Evolutionary conservation across 2,113 vertebrate species (phyloP).

Genomic region (Columbina picui): DNA sequence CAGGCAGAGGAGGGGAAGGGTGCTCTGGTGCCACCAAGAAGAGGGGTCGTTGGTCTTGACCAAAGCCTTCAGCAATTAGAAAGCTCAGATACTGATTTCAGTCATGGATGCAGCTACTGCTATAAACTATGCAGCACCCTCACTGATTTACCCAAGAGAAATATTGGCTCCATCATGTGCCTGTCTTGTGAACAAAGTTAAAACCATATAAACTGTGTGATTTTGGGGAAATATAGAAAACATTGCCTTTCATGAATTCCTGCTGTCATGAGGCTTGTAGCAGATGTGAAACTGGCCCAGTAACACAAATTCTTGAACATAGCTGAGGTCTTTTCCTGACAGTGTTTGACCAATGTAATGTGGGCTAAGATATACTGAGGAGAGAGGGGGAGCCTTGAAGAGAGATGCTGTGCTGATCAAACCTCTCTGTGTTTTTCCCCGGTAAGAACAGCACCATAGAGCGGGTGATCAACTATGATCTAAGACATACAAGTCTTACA

Average conservation of each 20-base stretch:
- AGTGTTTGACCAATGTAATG: not conserved
- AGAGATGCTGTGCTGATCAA: not conserved
- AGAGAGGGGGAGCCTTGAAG: not conserved
- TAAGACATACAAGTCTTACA: not conserved
- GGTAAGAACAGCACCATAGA: not conserved
- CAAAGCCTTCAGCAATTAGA: not conserved
- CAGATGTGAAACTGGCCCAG: not conserved
- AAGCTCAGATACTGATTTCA: not conserved
- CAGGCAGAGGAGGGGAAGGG: not conserved
- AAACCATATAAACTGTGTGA: not conserved
- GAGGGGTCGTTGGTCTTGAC: not conserved
- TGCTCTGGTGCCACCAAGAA: not conserved
- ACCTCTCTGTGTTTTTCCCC: not conserved
- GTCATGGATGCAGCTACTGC: not conserved
- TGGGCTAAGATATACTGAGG: not conserved
- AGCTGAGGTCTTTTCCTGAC: not conserved
- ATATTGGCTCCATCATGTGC: not conserved
- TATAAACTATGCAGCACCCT: not conserved
- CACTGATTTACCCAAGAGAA: fast-evolving
- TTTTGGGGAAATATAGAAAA: not conserved
- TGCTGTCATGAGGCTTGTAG: not conserved
- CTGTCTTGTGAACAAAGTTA: not conserved
- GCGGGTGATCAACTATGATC: not conserved
- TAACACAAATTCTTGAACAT: not conserved
- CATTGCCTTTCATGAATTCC: not conserved